phyloP scores from a whole-genome alignment of 2,888 invertebrate genomes.

The Ormyrus nitidulus region DNA sequence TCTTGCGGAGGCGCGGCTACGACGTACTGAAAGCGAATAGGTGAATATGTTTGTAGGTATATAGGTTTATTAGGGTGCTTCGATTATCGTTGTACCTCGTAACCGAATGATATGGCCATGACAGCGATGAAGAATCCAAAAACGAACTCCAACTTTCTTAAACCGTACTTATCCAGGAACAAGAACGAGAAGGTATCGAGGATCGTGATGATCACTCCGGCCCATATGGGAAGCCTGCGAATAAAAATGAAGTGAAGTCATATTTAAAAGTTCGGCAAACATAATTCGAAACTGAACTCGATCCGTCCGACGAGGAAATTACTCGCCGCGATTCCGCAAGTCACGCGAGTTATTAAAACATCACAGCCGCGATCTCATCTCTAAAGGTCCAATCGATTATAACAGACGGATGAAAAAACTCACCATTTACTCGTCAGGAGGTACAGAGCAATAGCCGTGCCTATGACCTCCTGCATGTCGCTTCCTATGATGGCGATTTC shows the following conservation, averaged over 20 bases:
- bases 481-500: slow-evolving; percentile 94
- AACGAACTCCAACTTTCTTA: slow-evolving; percentile 89
- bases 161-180: slow-evolving; percentile 89
- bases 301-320: too few species aligned
- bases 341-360: too few species aligned
- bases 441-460: slow-evolving; percentile 91
- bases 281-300: too few species aligned
- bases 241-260: too few species aligned
- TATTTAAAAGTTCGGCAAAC: too few species aligned
- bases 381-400: too few species aligned
- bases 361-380: too few species aligned
- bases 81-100: slow-evolving; percentile 75
- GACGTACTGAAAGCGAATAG: slow-evolving; percentile 79
- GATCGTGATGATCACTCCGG: slow-evolving; percentile 89
- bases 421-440: slow-evolving; percentile 86
- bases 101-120: slow-evolving; percentile 92
- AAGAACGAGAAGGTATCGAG: slow-evolving; percentile 93
- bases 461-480: slow-evolving; percentile 95
- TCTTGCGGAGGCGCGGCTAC: slow-evolving; percentile 83
- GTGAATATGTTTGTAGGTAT: neutral
- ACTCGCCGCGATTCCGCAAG: too few species aligned
- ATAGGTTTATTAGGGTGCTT: too few species aligned
- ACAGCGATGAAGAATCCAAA: slow-evolving; percentile 87
- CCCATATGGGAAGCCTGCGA: slow-evolving; percentile 78
- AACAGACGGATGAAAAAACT: slow-evolving; percentile 35